Evolutionary conservation across 2,113 vertebrate genomes (phyloP), one percentile per base, ranked within the genome.

Genomic region (Silurus glanis): DNA sequence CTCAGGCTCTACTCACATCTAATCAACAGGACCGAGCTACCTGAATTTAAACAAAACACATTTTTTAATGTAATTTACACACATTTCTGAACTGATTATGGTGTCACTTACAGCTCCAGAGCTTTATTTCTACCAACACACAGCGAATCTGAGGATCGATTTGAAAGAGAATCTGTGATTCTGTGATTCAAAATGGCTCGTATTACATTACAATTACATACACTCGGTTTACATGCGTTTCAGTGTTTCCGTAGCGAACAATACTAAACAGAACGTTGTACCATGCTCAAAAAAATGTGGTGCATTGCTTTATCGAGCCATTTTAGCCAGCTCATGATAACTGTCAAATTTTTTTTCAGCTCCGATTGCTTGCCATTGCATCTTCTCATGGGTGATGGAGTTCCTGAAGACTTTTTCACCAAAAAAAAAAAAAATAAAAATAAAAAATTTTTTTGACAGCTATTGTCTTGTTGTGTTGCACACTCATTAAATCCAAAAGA

Each of bases 401-500:
- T 61, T 82, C 59, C 51, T 12, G 0, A 51, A 81, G 58, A 49
- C 59, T 81, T 81, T 45, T 62, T 81, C 59, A 81, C 56, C 21
- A 49, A 62, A 59, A 17, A 53, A 25, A 13, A 28, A 55, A 17
- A 28, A 80, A 61, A n/a, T n/a, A n/a, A n/a, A n/a, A n/a, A n/a
- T n/a, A n/a, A 59, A 80, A 47, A 61, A 61, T 45, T 79, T 58
- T 58, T 76, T 19, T 79, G 80, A 81, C 56, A 81, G 37, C 58
- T 81, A 62, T 62, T 81, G 80, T 81, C 59, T 62, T 81, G 58
- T 62, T 81, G 80, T 62, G 19, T 81, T 81, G 80, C 59, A 13
- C 4, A 23, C 61, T 82, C 80, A 66, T 82, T 82, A 82, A 82
- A 82, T 51, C 21, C 47, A n/a, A 51, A 62, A 81, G 80, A 62